Conservation (phyloP, 2,888 invertebrate genomes). For the Biston stratarius region DNA sequence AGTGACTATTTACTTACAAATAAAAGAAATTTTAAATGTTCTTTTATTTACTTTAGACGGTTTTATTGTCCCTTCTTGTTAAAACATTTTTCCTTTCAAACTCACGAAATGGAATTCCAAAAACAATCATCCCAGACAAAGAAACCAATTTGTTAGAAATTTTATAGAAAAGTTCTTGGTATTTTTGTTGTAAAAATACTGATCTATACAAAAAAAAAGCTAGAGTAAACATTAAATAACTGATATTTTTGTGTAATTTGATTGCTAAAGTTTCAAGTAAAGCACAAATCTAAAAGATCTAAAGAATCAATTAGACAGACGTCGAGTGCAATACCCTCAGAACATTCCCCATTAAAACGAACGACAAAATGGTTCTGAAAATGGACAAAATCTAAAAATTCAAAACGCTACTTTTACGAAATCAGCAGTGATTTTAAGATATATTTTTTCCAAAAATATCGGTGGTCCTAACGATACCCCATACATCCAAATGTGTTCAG, state of each 20-base stretch:
- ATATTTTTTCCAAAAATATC: too few relatives aligned
- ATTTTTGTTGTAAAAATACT: background rate
- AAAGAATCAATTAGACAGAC: too few relatives aligned
- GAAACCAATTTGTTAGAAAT: conserved; percentile 1
- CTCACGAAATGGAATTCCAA: background rate
- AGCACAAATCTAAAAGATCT: background rate
- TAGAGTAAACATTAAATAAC: conserved; percentile 2
- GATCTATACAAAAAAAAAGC: background rate
- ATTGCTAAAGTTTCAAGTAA: background rate
- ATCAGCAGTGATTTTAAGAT: too few relatives aligned
- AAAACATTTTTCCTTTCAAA: background rate
- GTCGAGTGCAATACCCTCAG: too few relatives aligned
- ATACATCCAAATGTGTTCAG: too few relatives aligned
- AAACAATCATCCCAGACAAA: conserved; percentile 5
- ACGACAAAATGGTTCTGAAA: too few relatives aligned
- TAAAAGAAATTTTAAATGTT: too few relatives aligned
- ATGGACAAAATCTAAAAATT: too few relatives aligned
- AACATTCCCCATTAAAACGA: too few relatives aligned
- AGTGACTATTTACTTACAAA: too few relatives aligned
- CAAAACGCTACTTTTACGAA: too few relatives aligned
- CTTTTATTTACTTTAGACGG: background rate
- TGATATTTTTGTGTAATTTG: conserved; percentile 2
- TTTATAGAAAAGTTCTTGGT: background rate
- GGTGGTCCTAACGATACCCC: too few relatives aligned
- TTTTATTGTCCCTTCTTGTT: background rate